Base-by-base conservation (phyloP, 2,888 invertebrate genomes). In the Polietes domitor region DNA sequence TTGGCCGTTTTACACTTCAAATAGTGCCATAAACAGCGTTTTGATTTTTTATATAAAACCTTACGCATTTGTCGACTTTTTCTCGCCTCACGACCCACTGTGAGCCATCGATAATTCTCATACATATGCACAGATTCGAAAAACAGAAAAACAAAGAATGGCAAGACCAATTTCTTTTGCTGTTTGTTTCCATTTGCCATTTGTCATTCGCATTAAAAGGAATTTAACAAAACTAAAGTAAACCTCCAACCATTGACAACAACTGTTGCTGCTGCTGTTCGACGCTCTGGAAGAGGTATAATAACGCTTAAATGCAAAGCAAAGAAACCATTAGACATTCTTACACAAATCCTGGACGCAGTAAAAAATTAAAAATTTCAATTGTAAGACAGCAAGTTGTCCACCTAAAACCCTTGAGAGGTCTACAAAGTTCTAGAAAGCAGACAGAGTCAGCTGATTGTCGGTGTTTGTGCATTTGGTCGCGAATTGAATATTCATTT, bases 171-270 rank as follows among this genome's bases (percentile, higher is more conserved):
- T 41, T 73, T 26, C 24, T 24, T 37, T 61, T 72, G 37, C n/a
- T n/a, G 47, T 70, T 17, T 50, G 0, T 58, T 58, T 58, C 55
- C 43, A 68, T 61, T 61, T 37, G 21, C 15, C 9, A 37, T 41
- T 65, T 37, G 15, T 68, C 17, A 19, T 68, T 68, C 24, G 41
- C 41, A 24, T 65, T 28, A 15, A 15, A 12, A 55, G 43, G 41
- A 78, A 80, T 65, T 47, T n/a, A 55, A 75, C 50, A 76, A 81
- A 84, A 61, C 68, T 61, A 50, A 21, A 81, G 43, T 5, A 53
- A 75, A 73, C 72, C 28, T 71, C 78, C 76, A 78, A 53, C 75
- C 53, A 58, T 47, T 37, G 26, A 80, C 65, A 83, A 74, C 80
- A 73, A 28, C 58, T 28, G 61, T 6, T 15, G 61, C n/a, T 28